phyloP scores from a whole-genome alignment of 2,797 vertebrate species.

The Microchirus variegatus region DNA sequence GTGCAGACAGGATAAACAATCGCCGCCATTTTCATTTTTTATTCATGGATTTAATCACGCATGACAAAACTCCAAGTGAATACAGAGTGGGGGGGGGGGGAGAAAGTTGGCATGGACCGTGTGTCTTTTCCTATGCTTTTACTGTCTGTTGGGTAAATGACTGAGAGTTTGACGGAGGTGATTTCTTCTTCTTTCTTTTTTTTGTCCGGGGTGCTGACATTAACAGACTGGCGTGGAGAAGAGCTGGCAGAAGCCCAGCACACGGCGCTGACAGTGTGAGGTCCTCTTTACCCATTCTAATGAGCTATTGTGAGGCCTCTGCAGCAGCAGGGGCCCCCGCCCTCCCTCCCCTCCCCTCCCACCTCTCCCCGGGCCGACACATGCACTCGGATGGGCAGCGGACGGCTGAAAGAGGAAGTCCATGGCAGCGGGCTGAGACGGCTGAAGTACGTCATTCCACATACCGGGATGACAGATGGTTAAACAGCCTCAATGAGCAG shows the following conservation, averaged over 20 bases:
- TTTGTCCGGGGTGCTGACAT: conserved; percentile 63
- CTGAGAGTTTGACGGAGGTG: conserved; percentile 54
- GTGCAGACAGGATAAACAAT: conserved; percentile 55
- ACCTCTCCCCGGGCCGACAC: conserved; percentile 52
- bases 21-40: conserved; percentile 65
- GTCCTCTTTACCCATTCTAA: conserved; percentile 69
- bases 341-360: too few species aligned
- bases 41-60: conserved; percentile 72
- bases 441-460: conserved; percentile 67
- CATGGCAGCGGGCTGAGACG: conserved; percentile 30
- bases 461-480: conserved; percentile 67
- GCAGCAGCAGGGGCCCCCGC: conserved; percentile 36
- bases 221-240: conserved; percentile 64
- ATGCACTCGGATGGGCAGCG: conserved; percentile 15
- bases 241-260: conserved; percentile 59
- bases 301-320: conserved; percentile 60
- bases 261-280: conserved; percentile 61
- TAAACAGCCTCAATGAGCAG: conserved; percentile 46
- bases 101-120: conserved; percentile 38
- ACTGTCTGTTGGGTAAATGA: conserved; percentile 48
- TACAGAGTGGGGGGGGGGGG: conserved; percentile 22
- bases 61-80: conserved; percentile 64
- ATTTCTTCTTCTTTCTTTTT: too few species aligned
- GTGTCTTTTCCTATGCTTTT: conserved; percentile 37
- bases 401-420: conserved; percentile 39